Conservation (phyloP, 2,113 vertebrate genomes). For the Xenopus borealis region DNA sequence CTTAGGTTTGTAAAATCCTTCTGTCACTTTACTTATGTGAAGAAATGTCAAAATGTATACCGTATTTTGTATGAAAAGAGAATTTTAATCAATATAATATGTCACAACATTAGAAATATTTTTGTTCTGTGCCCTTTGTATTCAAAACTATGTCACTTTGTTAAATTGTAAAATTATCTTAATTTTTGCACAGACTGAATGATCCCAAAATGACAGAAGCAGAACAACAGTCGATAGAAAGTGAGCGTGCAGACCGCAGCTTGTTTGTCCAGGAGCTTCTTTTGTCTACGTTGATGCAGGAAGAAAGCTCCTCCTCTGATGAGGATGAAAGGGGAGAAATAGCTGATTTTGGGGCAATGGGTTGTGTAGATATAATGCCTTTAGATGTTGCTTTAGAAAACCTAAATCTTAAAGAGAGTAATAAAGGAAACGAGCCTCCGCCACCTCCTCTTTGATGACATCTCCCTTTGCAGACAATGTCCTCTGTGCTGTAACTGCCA, state of each 20-base stretch:
- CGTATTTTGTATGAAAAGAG: too few relatives aligned
- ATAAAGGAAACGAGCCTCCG: slow-evolving; percentile 94
- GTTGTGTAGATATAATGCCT: slow-evolving; percentile 99
- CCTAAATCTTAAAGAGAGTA: slow-evolving; percentile 95
- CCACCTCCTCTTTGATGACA: slow-evolving; percentile 99
- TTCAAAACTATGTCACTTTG: too few relatives aligned
- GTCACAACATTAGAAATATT: too few relatives aligned
- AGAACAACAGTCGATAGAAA: slow-evolving; percentile 90
- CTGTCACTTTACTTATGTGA: too few relatives aligned
- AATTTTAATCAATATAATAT: too few relatives aligned
- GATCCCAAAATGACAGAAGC: slow-evolving; percentile 94
- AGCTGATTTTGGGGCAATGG: slow-evolving; percentile 98
- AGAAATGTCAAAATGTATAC: too few relatives aligned
- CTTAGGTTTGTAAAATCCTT: too few relatives aligned
- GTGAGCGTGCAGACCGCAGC: slow-evolving; percentile 91
- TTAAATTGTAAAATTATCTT: background rate
- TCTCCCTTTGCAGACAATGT: slow-evolving; percentile 93
- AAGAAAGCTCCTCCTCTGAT: slow-evolving; percentile 96
- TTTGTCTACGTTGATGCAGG: slow-evolving; percentile 90
- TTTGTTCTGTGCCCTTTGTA: too few relatives aligned
- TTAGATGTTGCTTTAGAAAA: slow-evolving; percentile 99
- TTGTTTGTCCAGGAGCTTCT: slow-evolving; percentile 97
- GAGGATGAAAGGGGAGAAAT: slow-evolving; percentile 95
- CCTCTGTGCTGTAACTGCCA: slow-evolving; percentile 99
- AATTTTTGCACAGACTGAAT: slow-evolving; percentile 78